Conservation (phyloP, 2,797 vertebrate species). For the Anguilla pacifica region DNA sequence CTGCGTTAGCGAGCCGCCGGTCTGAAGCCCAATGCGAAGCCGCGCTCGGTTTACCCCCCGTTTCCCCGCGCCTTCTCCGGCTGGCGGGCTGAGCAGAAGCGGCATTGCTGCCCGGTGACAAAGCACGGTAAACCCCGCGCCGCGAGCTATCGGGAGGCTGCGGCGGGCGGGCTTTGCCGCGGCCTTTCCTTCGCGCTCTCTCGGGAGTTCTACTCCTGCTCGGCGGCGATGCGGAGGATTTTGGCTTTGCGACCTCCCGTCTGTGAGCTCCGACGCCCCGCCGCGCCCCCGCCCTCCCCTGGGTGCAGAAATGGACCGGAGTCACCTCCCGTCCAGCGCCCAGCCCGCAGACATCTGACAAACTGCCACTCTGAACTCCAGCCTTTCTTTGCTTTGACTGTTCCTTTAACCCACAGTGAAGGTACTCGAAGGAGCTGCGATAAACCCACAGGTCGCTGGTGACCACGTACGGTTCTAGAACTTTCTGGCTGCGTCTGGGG, state of each 20-base stretch:
- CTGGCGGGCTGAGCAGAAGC: neutral
- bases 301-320: neutral
- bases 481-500: neutral
- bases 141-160: too few species aligned
- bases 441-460: neutral
- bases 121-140: neutral
- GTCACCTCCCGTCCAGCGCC: neutral
- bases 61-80: neutral
- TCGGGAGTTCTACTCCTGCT: neutral
- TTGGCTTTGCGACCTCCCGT: too few species aligned
- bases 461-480: neutral
- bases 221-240: too few species aligned
- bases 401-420: neutral
- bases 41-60: neutral
- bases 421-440: neutral
- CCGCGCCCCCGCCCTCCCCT: neutral
- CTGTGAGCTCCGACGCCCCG: too few species aligned
- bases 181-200: too few species aligned
- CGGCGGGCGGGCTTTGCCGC: too few species aligned
- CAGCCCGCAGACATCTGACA: neutral
- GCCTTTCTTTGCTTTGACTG: neutral
- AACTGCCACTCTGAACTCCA: neutral
- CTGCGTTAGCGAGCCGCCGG: neutral
- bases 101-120: neutral
- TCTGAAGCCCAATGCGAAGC: neutral